phyloP scores from a whole-genome alignment of 1,140 invertebrate genomes.

The Camponotus floridanus region DNA sequence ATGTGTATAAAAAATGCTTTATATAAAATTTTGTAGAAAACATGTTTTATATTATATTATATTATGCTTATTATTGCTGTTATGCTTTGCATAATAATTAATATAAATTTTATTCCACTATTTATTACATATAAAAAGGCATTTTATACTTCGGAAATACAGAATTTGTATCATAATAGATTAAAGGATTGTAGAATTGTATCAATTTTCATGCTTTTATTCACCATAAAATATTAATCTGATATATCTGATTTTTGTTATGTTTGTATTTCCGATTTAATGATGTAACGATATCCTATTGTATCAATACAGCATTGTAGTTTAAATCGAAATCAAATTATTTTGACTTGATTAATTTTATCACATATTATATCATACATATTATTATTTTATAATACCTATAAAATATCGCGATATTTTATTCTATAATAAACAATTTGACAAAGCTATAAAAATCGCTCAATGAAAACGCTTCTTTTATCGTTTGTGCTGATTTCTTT shows the following conservation, averaged over 20 bases:
- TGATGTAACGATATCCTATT: conserved; percentile 1
- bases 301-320: neutral
- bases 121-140: neutral
- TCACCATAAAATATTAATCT: neutral
- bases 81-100: neutral
- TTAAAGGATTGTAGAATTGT: neutral
- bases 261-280: neutral
- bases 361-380: neutral
- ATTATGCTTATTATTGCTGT: too few species aligned
- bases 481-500: neutral
- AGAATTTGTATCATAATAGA: neutral
- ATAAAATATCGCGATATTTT: neutral
- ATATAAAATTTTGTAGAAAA: neutral
- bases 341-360: neutral
- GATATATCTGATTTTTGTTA: neutral
- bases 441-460: neutral
- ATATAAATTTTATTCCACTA: neutral
- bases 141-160: neutral
- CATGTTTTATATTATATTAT: neutral
- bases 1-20: neutral
- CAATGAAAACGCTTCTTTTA: neutral
- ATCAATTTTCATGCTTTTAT: neutral
- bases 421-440: neutral
- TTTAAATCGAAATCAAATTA: neutral
- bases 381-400: neutral